Percentiles rank a stretch among this genome's conserved stretches.
These are phyloP conservation scores for Bimastos eiseni DNA, from an alignment of 2,888 invertebrate genomes.

Conservation along the genomic window DNA sequence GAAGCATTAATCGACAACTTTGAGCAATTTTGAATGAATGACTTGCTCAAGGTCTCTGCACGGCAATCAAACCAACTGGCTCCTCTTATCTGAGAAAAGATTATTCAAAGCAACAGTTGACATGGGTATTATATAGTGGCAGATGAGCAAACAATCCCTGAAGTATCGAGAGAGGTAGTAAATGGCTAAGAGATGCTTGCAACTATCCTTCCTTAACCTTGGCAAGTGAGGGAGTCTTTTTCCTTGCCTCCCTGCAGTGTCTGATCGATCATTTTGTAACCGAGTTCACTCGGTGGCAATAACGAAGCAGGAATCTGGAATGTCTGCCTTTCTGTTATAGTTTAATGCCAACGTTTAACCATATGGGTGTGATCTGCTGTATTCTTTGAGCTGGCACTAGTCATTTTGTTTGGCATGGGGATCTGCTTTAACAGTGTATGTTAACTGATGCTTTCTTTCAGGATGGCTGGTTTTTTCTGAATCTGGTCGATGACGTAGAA, in stretches of 20 bases:
- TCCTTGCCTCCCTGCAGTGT: background rate
- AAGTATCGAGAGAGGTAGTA: background rate
- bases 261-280: background rate
- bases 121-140: background rate
- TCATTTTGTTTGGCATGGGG: background rate
- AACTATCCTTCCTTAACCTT: background rate
- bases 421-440: background rate
- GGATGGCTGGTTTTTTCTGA: conserved; percentile 1
- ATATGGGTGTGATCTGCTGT: background rate
- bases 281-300: background rate
- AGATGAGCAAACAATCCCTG: background rate
- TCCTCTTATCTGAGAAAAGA: background rate
- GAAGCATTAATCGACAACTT: too few species aligned
- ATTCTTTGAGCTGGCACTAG: background rate
- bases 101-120: background rate
- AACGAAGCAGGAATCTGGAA: background rate
- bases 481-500: background rate
- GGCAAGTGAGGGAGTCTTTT: background rate
- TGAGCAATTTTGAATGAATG: too few species aligned
- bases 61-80: too few species aligned
- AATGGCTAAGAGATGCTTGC: background rate
- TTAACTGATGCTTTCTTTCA: background rate
- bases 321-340: background rate
- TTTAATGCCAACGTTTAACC: too few species aligned
- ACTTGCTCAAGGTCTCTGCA: too few species aligned